Evolutionary conservation across 2,888 invertebrate species (phyloP), one percentile per base, ranked within the genome.

Genomic region (Calliopum simillimum): DNA sequence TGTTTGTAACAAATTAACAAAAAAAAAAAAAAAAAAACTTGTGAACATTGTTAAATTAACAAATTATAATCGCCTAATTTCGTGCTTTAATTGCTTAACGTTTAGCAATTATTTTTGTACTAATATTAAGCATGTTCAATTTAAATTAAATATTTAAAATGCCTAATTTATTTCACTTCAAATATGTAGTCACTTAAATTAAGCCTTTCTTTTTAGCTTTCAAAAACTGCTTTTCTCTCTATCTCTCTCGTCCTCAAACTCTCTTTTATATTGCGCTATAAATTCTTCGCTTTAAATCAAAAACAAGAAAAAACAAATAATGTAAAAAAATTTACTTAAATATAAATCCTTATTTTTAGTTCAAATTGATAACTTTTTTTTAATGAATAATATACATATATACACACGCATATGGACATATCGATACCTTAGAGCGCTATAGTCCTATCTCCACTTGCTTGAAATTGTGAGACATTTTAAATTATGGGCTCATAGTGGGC

Each of bases 1-100:
- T 43, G 43, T 59, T 59, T 58, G 16, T 63, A 75, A 70, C 62
- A 14, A 68, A 33, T 47, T 58, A 43, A 23, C 19, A 33, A 49
- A 12, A 59, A 61, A 59, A 47, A 61, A 51, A 19, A 13, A 68
- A 59, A 44, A 47, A 46, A 68, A 49, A 69, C 14, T 66, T 49
- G 51, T 64, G 68, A 43, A 68, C 11, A 67, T 41, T 59, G 33
- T 59, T 53, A 53, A 53, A 53, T 21, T 23, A 47, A 49, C n/a
- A 61, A 61, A 16, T 8, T n/a, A 63, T 62, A 46, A 62, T 46
- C 23, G 25, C 33, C 16, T 58, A 59, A 43, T 41, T 33, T 59
- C 43, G 33, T 59, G 59, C 59, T 59, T 59, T 41, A 59, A 59
- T 41, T 58, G 41, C 33, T 58, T 25, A 21, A 23, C 19, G 53